phyloP scores from a whole-genome alignment of 2,797 vertebrate species.

The Enteromius paludinosus region DNA sequence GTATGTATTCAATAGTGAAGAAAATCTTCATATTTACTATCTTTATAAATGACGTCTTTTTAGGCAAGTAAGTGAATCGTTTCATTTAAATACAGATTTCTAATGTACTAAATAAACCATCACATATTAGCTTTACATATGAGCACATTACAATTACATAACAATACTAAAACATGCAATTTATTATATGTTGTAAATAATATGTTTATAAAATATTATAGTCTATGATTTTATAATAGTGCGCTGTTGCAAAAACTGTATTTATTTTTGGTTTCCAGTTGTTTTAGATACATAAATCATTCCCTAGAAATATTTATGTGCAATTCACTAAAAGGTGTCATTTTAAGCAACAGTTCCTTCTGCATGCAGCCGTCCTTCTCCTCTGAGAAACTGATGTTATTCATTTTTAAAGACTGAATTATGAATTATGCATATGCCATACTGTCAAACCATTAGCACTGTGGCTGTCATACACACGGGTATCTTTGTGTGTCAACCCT shows the following conservation, averaged over 20 bases:
- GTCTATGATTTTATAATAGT: not conserved
- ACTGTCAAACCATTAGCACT: slow-evolving; percentile 73
- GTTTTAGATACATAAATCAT: not conserved
- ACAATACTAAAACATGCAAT: not conserved
- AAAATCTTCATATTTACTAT: too few species aligned
- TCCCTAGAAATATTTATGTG: not conserved
- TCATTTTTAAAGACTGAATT: slow-evolving; percentile 72
- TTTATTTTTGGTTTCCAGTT: not conserved
- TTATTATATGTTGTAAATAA: not conserved
- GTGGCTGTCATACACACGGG: slow-evolving; percentile 71
- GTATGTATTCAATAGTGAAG: too few species aligned
- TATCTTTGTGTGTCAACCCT: slow-evolving; percentile 69
- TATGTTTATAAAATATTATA: not conserved
- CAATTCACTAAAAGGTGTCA: slow-evolving; percentile 16
- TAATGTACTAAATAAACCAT: not conserved
- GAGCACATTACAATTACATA: not conserved
- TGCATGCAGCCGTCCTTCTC: slow-evolving; percentile 73
- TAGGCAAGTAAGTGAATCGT: too few species aligned
- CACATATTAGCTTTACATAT: not conserved
- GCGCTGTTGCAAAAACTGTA: not conserved
- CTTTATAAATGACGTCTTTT: too few species aligned
- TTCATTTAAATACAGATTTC: too few species aligned
- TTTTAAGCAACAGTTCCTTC: slow-evolving; percentile 68
- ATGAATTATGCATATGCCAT: slow-evolving; percentile 80
- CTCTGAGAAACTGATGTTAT: slow-evolving; percentile 77